phyloP scores from a whole-genome alignment of 2,113 vertebrate species.

The Petrocephalus zakoni region DNA sequence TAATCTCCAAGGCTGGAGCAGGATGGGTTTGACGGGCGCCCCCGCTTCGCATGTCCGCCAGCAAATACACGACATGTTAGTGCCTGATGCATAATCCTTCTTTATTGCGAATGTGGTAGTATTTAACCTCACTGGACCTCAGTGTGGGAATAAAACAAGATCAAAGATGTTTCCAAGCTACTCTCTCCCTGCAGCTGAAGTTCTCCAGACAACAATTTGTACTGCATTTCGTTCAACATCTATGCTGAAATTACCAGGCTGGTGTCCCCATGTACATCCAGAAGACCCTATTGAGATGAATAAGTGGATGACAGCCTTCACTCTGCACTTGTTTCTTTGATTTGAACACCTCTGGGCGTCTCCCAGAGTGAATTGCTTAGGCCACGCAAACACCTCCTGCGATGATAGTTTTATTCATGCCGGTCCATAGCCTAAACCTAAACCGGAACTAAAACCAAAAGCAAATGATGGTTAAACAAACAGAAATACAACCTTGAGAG shows the following conservation, averaged over 20 bases:
- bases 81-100: neutral
- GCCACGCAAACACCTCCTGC: neutral
- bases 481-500: neutral
- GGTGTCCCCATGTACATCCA: neutral
- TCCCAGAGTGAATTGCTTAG: neutral
- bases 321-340: neutral
- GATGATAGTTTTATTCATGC: neutral
- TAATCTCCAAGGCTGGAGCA: neutral
- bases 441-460: neutral
- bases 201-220: neutral
- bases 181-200: neutral
- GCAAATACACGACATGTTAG: neutral
- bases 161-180: neutral
- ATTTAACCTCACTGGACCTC: neutral
- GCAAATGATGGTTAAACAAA: neutral
- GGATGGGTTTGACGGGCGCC: neutral
- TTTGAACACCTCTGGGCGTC: neutral
- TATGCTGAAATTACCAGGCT: neutral
- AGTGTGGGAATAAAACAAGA: neutral
- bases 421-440: neutral
- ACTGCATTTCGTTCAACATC: neutral
- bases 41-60: neutral
- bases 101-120: neutral
- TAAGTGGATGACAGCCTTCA: neutral
- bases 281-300: neutral